These are phyloP conservation scores for Heliothis peltigera DNA, from an alignment of 2,888 invertebrate species.

Conservation along the genomic window DNA sequence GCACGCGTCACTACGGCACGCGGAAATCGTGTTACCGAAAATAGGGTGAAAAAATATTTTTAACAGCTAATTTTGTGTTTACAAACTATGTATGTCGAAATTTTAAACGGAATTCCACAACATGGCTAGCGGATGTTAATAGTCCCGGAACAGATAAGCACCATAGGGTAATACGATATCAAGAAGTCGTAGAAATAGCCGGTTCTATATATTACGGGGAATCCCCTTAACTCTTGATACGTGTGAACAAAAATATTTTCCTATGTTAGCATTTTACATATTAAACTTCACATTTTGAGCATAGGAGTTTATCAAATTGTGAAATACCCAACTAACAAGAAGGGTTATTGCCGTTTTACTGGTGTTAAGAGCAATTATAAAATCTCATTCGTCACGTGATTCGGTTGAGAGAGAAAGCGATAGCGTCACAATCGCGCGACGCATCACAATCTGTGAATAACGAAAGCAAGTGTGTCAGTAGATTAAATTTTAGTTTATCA, in stretches of 20 bases:
- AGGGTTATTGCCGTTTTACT: background rate
- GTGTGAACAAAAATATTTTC: background rate
- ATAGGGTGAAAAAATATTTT: conserved; percentile 44
- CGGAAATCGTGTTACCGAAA: conserved; percentile 55
- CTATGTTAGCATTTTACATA: background rate
- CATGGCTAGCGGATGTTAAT: background rate
- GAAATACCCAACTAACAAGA: background rate
- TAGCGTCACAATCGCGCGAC: conserved; percentile 8
- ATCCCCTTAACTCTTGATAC: background rate
- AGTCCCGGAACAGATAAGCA: conserved; percentile 6
- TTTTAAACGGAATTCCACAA: conserved; percentile 12
- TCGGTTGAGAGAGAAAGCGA: conserved; percentile 27
- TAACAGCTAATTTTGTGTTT: conserved; percentile 25
- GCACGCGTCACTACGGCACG: conserved; percentile 40
- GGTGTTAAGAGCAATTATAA: background rate
- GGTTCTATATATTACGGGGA: background rate
- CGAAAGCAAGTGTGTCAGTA: conserved; percentile 33
- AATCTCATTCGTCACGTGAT: conserved; percentile 5
- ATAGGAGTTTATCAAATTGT: no score
- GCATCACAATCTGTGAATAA: conserved; percentile 36
- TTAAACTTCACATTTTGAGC: no score
- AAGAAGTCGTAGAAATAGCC: background rate
- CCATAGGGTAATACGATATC: background rate
- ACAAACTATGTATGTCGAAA: conserved; percentile 14
- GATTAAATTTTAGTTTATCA: conserved; percentile 34